A percentile compares a stretch with the other conserved stretches of the same genome.
These are phyloP conservation scores for Geococcyx californianus DNA, from an alignment of 2,113 vertebrate species.

Conservation along the genomic window DNA sequence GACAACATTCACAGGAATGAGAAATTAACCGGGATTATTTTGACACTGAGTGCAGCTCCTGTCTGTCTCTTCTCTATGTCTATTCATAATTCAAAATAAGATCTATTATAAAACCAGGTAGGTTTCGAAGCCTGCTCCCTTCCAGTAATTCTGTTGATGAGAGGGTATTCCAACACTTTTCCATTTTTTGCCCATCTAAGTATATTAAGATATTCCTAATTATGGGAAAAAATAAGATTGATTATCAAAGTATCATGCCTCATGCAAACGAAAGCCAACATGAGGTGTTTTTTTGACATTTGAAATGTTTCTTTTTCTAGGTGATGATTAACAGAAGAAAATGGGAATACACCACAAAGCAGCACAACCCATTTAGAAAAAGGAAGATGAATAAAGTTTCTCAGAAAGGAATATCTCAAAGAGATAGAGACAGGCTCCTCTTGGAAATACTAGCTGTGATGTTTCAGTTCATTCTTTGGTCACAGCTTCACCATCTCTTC, in stretches of 20 bases:
- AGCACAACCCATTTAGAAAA: neutral
- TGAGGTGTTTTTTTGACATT: neutral
- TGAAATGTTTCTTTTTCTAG: neutral
- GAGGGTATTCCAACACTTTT: neutral
- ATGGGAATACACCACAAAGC: neutral
- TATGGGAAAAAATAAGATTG: neutral
- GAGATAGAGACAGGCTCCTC: neutral
- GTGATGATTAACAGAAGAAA: neutral
- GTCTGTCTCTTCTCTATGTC: neutral
- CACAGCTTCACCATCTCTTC: neutral
- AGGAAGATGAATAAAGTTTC: neutral
- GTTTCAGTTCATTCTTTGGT: constrained; percentile 21
- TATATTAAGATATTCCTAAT: neutral
- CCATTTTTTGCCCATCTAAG: neutral
- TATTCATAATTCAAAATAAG: neutral
- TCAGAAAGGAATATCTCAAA: neutral
- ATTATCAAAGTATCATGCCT: neutral
- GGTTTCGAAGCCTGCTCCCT: neutral
- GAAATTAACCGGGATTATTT: neutral
- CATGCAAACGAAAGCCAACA: neutral
- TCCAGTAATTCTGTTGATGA: neutral
- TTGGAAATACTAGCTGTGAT: neutral
- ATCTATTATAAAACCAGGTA: neutral
- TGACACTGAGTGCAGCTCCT: neutral
- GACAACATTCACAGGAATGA: neutral